Conservation (phyloP, 2,797 vertebrate species). For the Vespertilio murinus region DNA sequence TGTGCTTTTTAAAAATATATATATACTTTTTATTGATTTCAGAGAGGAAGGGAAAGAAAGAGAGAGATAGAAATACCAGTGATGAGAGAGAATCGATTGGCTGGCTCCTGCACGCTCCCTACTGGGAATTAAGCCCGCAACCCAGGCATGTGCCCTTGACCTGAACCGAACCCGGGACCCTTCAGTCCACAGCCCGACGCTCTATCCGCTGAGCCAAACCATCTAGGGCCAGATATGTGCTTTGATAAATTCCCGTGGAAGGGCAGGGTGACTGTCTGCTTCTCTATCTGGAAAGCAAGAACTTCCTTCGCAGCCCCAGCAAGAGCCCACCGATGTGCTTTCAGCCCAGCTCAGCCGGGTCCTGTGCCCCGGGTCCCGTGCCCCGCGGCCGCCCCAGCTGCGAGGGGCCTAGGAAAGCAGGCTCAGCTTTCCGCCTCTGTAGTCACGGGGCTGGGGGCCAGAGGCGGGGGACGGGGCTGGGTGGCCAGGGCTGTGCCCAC, state of each 20-base stretch:
- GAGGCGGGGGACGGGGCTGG: neutral
- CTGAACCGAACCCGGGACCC: no score
- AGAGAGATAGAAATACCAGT: no score
- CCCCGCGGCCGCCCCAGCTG: neutral
- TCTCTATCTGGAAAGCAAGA: neutral
- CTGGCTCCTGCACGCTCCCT: no score
- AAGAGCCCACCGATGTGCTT: neutral
- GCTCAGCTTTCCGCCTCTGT: neutral
- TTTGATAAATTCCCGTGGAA: neutral
- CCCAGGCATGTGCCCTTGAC: no score
- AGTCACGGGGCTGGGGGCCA: neutral
- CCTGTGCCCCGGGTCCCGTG: neutral
- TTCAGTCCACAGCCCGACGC: no score
- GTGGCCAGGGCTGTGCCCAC: neutral
- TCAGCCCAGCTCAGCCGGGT: neutral
- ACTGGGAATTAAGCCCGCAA: no score
- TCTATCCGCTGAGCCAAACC: no score
- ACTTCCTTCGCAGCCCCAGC: neutral
- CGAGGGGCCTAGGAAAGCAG: neutral
- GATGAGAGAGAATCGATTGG: no score
- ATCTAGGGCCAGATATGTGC: neutral
- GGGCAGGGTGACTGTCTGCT: neutral
- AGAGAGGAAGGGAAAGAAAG: no score
- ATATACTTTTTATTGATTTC: no score
- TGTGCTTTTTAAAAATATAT: neutral